Evolutionary conservation across 2,797 vertebrate species (phyloP).

Genomic region (Tapera naevia): DNA sequence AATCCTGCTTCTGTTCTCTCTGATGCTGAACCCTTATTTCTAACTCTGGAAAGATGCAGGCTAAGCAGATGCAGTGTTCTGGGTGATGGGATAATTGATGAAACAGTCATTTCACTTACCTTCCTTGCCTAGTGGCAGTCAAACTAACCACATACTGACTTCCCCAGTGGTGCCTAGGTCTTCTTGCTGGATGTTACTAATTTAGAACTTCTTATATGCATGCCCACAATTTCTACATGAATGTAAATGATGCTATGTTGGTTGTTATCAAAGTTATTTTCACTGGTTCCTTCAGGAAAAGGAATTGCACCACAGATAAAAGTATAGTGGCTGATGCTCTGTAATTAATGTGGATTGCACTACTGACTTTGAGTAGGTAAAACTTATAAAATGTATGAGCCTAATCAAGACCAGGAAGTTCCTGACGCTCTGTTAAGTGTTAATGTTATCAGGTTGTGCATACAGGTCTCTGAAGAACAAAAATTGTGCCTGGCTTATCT

Average conservation of each 20-base stretch:
- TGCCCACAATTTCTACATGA: background rate
- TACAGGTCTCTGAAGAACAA: background rate
- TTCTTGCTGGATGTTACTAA: background rate
- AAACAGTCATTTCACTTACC: background rate
- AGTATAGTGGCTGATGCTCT: background rate
- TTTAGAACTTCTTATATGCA: background rate
- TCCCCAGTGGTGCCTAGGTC: background rate
- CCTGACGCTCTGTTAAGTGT: background rate
- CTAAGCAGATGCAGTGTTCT: background rate
- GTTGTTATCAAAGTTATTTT: background rate
- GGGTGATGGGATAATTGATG: background rate
- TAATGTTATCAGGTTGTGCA: background rate
- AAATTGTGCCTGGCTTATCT: background rate
- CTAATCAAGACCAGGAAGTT: background rate
- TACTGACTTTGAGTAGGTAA: background rate
- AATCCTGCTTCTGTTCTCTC: slow-evolving; percentile 15
- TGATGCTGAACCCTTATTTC: slow-evolving; percentile 16
- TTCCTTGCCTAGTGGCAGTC: background rate
- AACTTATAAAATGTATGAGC: background rate
- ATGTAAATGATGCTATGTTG: background rate
- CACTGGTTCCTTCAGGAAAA: background rate
- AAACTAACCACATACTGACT: background rate
- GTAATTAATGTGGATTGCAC: background rate
- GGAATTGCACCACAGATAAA: background rate
- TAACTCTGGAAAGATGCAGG: background rate